Evolutionary conservation across 2,113 vertebrate genomes (phyloP).

Genomic region (Stercorarius parasiticus): DNA sequence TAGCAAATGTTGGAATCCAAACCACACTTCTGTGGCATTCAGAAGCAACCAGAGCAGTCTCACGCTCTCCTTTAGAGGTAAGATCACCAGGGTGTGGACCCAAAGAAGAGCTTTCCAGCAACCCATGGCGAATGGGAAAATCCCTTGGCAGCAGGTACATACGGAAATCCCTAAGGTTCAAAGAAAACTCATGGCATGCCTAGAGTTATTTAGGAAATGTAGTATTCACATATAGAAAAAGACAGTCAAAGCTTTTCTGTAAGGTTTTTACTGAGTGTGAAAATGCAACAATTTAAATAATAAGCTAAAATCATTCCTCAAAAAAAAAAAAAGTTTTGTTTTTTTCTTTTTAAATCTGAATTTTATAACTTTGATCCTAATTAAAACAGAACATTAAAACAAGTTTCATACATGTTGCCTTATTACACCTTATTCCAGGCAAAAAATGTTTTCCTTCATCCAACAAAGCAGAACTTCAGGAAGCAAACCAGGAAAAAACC

Average conservation of each 20-base stretch:
- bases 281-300: background rate
- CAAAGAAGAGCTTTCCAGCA: background rate
- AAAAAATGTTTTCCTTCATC: background rate
- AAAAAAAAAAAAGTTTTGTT: background rate
- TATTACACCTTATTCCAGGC: background rate
- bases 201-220: background rate
- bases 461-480: slow-evolving; percentile 1
- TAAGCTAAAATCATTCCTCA: background rate
- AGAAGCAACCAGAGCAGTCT: background rate
- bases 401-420: background rate
- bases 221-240: background rate
- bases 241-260: background rate
- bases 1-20: background rate
- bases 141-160: background rate
- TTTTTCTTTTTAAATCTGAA: background rate
- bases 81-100: background rate
- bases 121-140: background rate
- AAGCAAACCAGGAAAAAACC: background rate
- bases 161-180: background rate
- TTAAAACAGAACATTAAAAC: background rate
- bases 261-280: background rate
- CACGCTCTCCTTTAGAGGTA: background rate
- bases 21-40: background rate
- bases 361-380: background rate
- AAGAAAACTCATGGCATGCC: background rate